Percentiles rank a stretch among this genome's conserved stretches.
Conservation (phyloP, 2,113 vertebrate genomes). For the Corythaeola cristata region DNA sequence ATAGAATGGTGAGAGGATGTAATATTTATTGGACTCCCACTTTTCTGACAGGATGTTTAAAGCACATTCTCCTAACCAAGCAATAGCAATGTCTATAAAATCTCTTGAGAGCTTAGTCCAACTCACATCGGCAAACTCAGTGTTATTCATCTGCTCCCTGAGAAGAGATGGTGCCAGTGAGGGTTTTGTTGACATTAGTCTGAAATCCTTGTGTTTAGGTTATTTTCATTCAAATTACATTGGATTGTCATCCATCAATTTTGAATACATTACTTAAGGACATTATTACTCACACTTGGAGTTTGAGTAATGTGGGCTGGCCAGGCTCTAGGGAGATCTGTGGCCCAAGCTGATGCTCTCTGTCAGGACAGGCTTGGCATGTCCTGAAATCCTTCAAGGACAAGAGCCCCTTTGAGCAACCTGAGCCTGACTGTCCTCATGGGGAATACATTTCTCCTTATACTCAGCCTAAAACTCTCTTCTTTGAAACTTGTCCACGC, state of each 20-base stretch:
- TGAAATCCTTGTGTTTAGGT: neutral
- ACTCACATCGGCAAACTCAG: neutral
- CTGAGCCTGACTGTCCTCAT: neutral
- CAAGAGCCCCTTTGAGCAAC: neutral
- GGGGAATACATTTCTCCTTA: neutral
- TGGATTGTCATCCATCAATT: neutral
- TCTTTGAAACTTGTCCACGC: neutral
- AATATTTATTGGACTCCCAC: neutral
- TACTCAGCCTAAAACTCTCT: neutral
- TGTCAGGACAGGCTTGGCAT: fast-evolving
- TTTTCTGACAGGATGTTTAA: neutral
- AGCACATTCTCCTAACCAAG: neutral
- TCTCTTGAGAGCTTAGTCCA: neutral
- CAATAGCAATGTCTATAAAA: neutral
- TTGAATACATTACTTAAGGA: neutral
- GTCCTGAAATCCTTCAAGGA: neutral
- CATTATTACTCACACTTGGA: neutral
- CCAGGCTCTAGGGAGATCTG: neutral
- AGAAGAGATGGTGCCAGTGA: neutral
- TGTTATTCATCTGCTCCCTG: neutral
- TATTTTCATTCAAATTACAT: neutral
- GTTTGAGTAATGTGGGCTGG: fast-evolving
- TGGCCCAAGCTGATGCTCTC: neutral
- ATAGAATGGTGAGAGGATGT: neutral
- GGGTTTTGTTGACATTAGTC: neutral